Conservation (phyloP, 2,888 invertebrate genomes). For the Volucella inflata region DNA sequence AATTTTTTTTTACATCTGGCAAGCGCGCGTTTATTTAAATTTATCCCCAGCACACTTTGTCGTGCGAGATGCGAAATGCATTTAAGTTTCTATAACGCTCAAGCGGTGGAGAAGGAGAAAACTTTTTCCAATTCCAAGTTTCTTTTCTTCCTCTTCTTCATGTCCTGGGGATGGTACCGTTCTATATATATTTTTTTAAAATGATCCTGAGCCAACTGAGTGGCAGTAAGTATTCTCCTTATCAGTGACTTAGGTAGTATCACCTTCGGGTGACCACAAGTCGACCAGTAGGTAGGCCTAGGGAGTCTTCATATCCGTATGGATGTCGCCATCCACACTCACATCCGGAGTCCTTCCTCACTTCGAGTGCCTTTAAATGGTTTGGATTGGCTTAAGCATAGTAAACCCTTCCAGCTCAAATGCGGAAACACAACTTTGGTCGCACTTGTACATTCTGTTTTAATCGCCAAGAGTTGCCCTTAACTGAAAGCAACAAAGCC, state of each 20-base stretch:
- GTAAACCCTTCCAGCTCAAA: too few species aligned
- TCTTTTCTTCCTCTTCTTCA: slow-evolving; percentile 14
- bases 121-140: slow-evolving; percentile 66
- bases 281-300: not conserved
- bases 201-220: slow-evolving; percentile 9
- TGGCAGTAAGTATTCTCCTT: slow-evolving; percentile 33
- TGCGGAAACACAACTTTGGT: too few species aligned
- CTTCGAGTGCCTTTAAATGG: too few species aligned
- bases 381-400: too few species aligned
- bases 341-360: too few species aligned
- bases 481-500: not conserved
- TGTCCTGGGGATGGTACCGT: slow-evolving; percentile 16
- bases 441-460: too few species aligned
- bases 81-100: slow-evolving; percentile 62
- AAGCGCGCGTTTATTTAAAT: slow-evolving; percentile 66
- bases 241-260: slow-evolving; percentile 24
- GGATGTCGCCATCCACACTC: too few species aligned
- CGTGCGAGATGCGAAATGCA: slow-evolving; percentile 62
- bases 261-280: not conserved
- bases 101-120: slow-evolving; percentile 58
- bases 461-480: too few species aligned
- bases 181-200: too few species aligned
- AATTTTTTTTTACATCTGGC: slow-evolving; percentile 54
- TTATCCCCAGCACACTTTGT: slow-evolving; percentile 49
- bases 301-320: not conserved